Evolutionary conservation across 2,888 invertebrate genomes (phyloP), one percentile per base, ranked within the genome.

Genomic region (Protodeltote pygarga): DNA sequence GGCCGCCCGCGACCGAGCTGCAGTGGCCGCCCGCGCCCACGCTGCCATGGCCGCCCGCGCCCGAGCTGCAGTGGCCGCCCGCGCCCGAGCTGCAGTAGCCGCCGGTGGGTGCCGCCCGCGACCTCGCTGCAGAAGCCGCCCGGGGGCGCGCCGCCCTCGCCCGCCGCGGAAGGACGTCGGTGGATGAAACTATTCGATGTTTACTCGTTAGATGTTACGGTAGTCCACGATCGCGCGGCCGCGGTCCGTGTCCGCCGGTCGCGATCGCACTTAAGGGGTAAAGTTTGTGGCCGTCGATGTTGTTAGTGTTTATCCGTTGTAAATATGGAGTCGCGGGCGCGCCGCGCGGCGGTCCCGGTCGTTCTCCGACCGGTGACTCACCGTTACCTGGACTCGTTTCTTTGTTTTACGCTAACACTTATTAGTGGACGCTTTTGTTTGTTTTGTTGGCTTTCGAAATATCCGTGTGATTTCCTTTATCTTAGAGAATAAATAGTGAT

Each of bases 381-480:
- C 65, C 61, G 54, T 67, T 59, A 71, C 71, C 74, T 53, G 81
- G 77, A 84, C 78, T 75, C 71, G 72, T 71, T 73, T 76, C 73
- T 66, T 81, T 79, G 82, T 81, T 85, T 83, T 80, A 79, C 75
- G 86, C 85, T 86, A 81, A 87, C 87, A 83, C 82, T 83, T 80
- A 78, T 78, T 85, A 84, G 87, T 84, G 87, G 81, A 87, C 75
- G 89, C 89, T 89, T 88, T 68, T 58, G 87, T 88, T 87, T 86
- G 85, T 89, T 89, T 87, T 84, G 87, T 89, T 89, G 85, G 87
- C 89, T 90, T 89, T 85, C 85, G 68, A 89, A 89, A 86, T 88
- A 88, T 89, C 86, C 75, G 91, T 89, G 91, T 90, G 90, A 82
- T 87, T 89, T 87, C 77, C 75, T 87, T 88, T 84, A 77, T 78